Base-by-base conservation (phyloP, 1,140 invertebrate genomes). In the Lamellibrachia luymesi region DNA sequence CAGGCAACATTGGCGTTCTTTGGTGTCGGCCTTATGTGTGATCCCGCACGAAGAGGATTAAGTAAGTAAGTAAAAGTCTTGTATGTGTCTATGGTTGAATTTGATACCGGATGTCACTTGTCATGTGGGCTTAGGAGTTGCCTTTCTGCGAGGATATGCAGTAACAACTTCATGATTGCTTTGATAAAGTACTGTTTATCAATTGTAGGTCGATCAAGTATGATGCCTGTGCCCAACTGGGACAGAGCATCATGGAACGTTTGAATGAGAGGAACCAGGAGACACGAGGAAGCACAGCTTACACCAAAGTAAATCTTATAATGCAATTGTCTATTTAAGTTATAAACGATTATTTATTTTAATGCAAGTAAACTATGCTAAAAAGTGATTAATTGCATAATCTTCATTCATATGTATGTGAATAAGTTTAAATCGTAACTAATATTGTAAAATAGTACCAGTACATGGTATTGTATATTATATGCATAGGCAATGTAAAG, bases 221-320 rank as follows among this genome's bases (percentile, higher is more conserved):
- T 94, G 96, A 96, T 80, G 90, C 93, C 50, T 96, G 95, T 93
- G 93, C 95, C 92, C 92, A 93, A 38, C 92, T 95, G 64, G 96
- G 95, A 17, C 96, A 95, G 92, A 94, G 95, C 13, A 94, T 96
- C 17, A 95, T 96, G 95, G 95, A 95, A 91, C 94, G 95, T 50
- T 95, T 96, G 27, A 95, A 95, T 93, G 95, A 96, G 25, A 94
- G 95, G 93, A 95, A 95, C 91, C 95, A 95, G 92, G 94, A 95
- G 56, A 93, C 94, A 51, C 93, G 95, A 92, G 95, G 95, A 10
- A 95, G 95, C 93, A 94, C 94, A 49, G 93, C 94, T 89, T 95
- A 95, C 92, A 95, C 95, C 50, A 96, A 96, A 94, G 96, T 96
- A 93, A 64, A 51, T 13, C 52, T 56, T 38, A 50, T 92, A 22